These are phyloP conservation scores for Leucosticte australis DNA, from an alignment of 2,113 vertebrate genomes.

Conservation along the genomic window DNA sequence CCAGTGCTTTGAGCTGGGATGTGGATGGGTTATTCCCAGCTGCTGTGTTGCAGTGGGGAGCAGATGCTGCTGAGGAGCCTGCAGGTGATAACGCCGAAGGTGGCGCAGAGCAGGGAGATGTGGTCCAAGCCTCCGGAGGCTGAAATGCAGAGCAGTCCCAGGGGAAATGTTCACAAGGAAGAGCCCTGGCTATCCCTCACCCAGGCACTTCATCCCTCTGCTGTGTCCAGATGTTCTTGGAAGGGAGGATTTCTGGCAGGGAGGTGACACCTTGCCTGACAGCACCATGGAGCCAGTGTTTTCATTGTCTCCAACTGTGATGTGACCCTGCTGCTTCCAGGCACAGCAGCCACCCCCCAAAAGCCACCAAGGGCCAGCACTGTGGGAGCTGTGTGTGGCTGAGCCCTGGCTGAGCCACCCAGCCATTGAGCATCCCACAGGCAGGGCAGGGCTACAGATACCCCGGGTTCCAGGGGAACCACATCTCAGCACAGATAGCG, in stretches of 20 bases:
- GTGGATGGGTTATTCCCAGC: background rate
- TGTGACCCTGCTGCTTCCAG: background rate
- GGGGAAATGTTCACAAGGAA: background rate
- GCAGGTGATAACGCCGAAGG: rapidly evolving
- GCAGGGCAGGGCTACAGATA: background rate
- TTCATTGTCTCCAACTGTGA: rapidly evolving
- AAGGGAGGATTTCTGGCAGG: background rate
- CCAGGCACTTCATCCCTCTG: background rate
- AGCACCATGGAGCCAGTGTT: background rate
- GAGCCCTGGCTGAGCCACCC: background rate
- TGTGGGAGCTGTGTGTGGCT: rapidly evolving
- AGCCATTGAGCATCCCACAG: rapidly evolving
- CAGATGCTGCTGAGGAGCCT: background rate
- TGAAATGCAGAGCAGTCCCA: background rate
- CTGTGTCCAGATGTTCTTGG: background rate
- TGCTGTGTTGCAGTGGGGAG: background rate
- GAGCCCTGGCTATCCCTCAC: background rate
- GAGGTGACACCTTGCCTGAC: background rate
- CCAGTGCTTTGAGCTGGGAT: background rate
- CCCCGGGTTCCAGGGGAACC: rapidly evolving
- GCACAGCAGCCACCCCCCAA: background rate
- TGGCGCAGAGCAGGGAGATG: rapidly evolving
- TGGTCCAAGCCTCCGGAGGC: rapidly evolving
- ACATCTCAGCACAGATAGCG: rapidly evolving
- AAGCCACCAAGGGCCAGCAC: background rate